Conservation (phyloP, 2,797 vertebrate species). For the Mallotus villosus region DNA sequence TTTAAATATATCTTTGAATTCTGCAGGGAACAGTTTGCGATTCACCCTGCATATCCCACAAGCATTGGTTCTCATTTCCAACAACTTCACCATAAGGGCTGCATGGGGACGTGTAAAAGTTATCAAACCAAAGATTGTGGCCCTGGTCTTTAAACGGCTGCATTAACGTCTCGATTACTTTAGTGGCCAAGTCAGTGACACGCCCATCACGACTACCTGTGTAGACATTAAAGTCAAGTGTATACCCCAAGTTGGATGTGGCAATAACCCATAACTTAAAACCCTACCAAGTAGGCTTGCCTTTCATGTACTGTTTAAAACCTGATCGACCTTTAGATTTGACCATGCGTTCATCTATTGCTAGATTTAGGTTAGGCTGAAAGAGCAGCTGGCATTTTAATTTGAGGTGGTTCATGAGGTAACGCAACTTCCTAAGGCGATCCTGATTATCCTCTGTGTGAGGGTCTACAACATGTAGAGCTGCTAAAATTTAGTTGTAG, state of each 20-base stretch:
- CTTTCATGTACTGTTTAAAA: background rate
- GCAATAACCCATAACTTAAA: no score
- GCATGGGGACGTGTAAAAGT: slow-evolving; percentile 10
- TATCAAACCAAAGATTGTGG: slow-evolving; percentile 12
- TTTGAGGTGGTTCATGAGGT: background rate
- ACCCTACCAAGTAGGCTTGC: background rate
- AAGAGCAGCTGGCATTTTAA: background rate
- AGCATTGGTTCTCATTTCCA: background rate
- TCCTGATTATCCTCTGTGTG: slow-evolving; percentile 5
- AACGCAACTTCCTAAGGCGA: background rate
- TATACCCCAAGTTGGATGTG: no score
- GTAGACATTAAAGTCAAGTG: no score
- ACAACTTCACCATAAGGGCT: background rate
- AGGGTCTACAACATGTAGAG: slow-evolving; percentile 5
- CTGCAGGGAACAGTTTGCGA: background rate
- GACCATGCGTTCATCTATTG: slow-evolving; percentile 10
- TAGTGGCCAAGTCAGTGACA: slow-evolving; percentile 5
- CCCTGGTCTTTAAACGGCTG: background rate
- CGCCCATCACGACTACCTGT: background rate
- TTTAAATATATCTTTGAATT: slow-evolving; percentile 2
- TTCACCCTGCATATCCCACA: slow-evolving; percentile 1
- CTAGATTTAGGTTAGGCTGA: slow-evolving; percentile 5
- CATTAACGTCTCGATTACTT: background rate
- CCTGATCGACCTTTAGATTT: background rate
- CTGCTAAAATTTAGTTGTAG: background rate